These are phyloP conservation scores for Platyrinchus mystaceus DNA, from an alignment of 2,797 vertebrate species.

Conservation along the genomic window DNA sequence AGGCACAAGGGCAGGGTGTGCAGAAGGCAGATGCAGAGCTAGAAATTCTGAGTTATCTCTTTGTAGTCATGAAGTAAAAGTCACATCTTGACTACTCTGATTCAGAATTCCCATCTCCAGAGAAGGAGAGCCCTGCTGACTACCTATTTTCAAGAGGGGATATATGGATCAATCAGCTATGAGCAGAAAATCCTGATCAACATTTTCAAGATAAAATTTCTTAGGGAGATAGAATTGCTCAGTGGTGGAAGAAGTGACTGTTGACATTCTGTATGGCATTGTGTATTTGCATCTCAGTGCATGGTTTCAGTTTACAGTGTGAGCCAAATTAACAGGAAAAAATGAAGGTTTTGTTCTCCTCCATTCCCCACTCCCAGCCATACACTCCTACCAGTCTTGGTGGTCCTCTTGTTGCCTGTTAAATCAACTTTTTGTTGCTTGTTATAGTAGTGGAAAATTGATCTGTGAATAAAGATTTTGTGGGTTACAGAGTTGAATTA, in stretches of 20 bases:
- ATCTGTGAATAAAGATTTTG: not conserved
- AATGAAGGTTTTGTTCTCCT: not conserved
- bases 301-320: not conserved
- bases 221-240: not conserved
- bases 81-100: not conserved
- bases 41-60: not conserved
- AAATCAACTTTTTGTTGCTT: not conserved
- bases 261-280: not conserved
- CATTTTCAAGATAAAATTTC: not conserved
- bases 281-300: not conserved
- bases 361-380: not conserved
- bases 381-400: not conserved
- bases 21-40: not conserved
- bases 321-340: not conserved
- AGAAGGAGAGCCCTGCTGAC: not conserved
- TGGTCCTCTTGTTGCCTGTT: not conserved
- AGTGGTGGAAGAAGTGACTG: not conserved
- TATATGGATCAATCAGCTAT: not conserved
- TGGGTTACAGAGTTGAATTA: not conserved
- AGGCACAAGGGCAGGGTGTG: not conserved
- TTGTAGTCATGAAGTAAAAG: not conserved
- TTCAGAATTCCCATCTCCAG: not conserved
- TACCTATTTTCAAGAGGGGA: not conserved
- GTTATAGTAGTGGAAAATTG: not conserved
- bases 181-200: not conserved